Evolutionary conservation across 1,140 invertebrate species (phyloP).

Genomic region (Drosophila grimshawi): DNA sequence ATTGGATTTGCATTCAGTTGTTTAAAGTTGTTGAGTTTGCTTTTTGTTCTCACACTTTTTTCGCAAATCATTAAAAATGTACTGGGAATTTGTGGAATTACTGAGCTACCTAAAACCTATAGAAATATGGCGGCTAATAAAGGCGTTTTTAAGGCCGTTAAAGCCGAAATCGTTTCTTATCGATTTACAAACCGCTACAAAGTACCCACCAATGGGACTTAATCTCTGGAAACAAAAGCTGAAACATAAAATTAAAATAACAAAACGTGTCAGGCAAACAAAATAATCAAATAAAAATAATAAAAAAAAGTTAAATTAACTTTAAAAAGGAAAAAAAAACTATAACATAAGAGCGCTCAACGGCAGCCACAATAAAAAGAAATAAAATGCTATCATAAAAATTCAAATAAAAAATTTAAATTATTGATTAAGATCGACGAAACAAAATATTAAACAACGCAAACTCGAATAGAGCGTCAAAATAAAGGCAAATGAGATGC

Average conservation of each 20-base stretch:
- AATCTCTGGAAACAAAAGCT: constrained; percentile 35
- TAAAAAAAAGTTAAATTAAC: constrained; percentile 41
- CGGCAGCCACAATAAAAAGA: constrained; percentile 59
- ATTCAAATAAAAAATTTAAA: constrained; percentile 81
- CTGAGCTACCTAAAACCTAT: too few relatives aligned
- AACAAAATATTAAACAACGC: constrained; percentile 71
- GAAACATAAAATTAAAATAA: constrained; percentile 66
- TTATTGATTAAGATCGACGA: constrained; percentile 79
- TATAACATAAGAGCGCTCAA: constrained; percentile 26
- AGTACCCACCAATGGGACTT: constrained; percentile 55
- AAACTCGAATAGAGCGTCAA: constrained; percentile 60
- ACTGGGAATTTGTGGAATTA: constrained; percentile 22
- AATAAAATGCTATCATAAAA: constrained; percentile 67
- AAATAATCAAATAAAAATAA: constrained; percentile 34
- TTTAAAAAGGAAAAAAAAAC: constrained; percentile 47
- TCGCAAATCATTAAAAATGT: constrained; percentile 41
- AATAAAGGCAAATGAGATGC: constrained; percentile 55
- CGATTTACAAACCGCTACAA: constrained; percentile 39
- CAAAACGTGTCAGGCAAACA: constrained; percentile 55
- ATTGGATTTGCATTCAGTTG: not conserved
- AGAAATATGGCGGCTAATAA: constrained; percentile 43
- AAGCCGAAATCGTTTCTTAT: constrained; percentile 10
- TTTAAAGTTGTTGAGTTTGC: not conserved
- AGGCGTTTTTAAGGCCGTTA: constrained; percentile 9
- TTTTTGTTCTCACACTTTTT: constrained; percentile 34